phyloP scores from a whole-genome alignment of 2,888 invertebrate genomes.

The Hoplodrina blanda region DNA sequence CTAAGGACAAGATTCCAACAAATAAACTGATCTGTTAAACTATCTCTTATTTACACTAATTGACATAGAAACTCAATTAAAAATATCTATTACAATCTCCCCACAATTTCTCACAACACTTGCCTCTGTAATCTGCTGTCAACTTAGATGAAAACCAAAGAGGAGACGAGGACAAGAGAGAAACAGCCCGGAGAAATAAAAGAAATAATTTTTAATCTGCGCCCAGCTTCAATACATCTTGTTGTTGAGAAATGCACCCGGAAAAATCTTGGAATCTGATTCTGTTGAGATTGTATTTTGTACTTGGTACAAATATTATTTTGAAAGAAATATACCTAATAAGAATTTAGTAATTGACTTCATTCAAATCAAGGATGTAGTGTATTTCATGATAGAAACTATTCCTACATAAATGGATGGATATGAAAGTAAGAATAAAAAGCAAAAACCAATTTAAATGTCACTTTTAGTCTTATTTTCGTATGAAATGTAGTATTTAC shows the following conservation, averaged over 20 bases:
- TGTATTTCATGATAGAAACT: too few relatives aligned
- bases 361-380: background rate
- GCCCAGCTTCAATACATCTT: conserved; percentile 68
- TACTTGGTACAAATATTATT: background rate
- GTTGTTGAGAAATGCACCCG: conserved; percentile 56
- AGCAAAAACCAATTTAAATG: too few relatives aligned
- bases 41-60: background rate
- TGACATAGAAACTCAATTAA: conserved; percentile 18
- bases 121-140: conserved; percentile 45
- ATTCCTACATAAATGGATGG: too few relatives aligned
- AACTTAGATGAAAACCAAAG: conserved; percentile 40
- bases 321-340: too few relatives aligned
- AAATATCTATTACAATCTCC: conserved; percentile 41
- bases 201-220: conserved; percentile 71
- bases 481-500: too few relatives aligned
- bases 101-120: conserved; percentile 45
- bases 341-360: too few relatives aligned
- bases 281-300: conserved; percentile 33
- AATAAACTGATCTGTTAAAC: background rate
- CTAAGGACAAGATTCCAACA: too few relatives aligned
- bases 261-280: conserved; percentile 46
- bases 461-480: too few relatives aligned
- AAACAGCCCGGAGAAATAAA: conserved; percentile 53
- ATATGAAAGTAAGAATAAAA: too few relatives aligned
- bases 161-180: conserved; percentile 35